Conservation (phyloP, 2,113 vertebrate genomes). For the Crotalus tigris region DNA sequence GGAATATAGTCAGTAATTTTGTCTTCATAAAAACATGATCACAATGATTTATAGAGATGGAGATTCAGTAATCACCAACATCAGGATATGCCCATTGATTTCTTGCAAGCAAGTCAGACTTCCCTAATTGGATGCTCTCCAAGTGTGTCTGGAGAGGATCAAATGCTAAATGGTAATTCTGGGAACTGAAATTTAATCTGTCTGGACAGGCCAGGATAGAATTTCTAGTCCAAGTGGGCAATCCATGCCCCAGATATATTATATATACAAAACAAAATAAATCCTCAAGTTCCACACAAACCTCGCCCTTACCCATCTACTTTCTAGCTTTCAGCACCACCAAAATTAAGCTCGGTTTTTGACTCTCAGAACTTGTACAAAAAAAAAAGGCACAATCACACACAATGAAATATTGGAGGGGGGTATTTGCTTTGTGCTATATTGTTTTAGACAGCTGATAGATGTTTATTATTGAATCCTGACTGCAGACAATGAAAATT, state of each 20-base stretch:
- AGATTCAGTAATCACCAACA: not conserved
- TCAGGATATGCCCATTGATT: not conserved
- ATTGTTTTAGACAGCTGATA: not conserved
- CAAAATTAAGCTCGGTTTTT: not conserved
- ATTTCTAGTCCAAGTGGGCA: not conserved
- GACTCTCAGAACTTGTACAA: not conserved
- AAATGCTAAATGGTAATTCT: not conserved
- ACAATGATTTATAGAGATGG: not conserved
- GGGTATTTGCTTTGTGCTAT: not conserved
- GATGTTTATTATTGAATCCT: not conserved
- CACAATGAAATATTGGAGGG: not conserved
- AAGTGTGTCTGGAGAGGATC: not conserved
- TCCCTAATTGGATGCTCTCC: not conserved
- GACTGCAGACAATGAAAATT: not conserved
- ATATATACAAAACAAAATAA: not conserved
- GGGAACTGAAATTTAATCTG: not conserved
- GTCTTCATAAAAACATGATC: not conserved
- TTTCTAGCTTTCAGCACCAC: not conserved
- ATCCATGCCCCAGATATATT: not conserved
- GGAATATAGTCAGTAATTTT: not conserved
- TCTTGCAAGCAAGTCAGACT: not conserved
- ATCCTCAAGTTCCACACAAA: not conserved
- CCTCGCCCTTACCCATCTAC: not conserved
- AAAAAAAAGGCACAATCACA: not conserved
- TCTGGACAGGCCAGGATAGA: not conserved